phyloP scores from a whole-genome alignment of 2,113 vertebrate species.

The Tupaia tana region DNA sequence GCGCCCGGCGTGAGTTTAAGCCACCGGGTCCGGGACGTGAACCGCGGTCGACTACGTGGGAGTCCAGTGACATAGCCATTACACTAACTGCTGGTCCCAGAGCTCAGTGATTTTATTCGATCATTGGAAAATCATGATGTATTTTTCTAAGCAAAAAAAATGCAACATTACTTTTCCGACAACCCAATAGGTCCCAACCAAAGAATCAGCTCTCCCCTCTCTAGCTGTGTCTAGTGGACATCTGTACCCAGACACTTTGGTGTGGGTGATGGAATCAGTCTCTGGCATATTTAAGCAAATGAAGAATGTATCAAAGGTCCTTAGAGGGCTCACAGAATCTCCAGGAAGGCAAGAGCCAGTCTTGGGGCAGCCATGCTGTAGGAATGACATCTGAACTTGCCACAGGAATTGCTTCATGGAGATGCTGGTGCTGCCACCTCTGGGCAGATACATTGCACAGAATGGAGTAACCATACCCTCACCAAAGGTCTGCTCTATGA shows the following conservation, averaged over 20 bases:
- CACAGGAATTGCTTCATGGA: neutral
- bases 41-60: too few species aligned
- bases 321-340: neutral
- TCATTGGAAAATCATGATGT: too few species aligned
- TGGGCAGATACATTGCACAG: too few species aligned
- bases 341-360: neutral
- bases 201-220: neutral
- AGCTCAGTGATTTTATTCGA: neutral
- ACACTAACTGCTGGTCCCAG: too few species aligned
- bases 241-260: neutral
- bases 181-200: neutral
- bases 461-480: neutral
- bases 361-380: neutral
- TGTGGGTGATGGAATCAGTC: neutral
- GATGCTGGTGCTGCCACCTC: rapidly evolving
- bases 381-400: rapidly evolving
- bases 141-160: too few species aligned
- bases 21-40: too few species aligned
- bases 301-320: neutral
- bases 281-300: neutral
- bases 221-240: rapidly evolving
- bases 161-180: too few species aligned
- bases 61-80: too few species aligned
- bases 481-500: neutral
- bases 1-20: too few species aligned